phyloP scores from a whole-genome alignment of 2,888 invertebrate genomes.

The Leucozona laternaria region DNA sequence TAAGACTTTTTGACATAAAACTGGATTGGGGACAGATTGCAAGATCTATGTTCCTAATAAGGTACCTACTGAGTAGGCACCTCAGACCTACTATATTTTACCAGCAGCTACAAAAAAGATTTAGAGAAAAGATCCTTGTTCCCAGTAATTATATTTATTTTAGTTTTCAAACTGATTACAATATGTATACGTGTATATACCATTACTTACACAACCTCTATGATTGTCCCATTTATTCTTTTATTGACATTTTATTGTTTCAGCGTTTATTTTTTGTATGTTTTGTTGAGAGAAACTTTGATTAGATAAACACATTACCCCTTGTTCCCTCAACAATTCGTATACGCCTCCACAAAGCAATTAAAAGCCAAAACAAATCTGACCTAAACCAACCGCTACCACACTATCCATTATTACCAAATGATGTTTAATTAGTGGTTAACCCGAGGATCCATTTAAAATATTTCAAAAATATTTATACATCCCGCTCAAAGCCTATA shows the following conservation, averaged over 20 bases:
- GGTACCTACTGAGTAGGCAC: no score
- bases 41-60: no score
- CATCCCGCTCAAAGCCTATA: background rate
- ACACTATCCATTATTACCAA: slow-evolving; percentile 71
- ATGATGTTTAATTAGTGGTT: slow-evolving; percentile 75
- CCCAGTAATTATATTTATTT: no score
- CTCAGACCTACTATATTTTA: no score
- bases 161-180: no score
- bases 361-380: slow-evolving; percentile 73
- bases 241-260: background rate
- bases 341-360: slow-evolving; percentile 30
- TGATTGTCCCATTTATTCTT: background rate
- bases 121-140: no score
- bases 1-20: no score
- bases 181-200: no score
- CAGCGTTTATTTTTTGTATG: no score
- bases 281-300: background rate
- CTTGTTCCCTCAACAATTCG: no score
- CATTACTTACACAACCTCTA: background rate
- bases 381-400: slow-evolving; percentile 64
- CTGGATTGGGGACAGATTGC: no score
- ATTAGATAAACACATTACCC: background rate
- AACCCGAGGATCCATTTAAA: slow-evolving; percentile 68
- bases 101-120: no score
- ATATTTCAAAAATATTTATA: slow-evolving; percentile 50